Percentiles rank a stretch among this genome's conserved stretches.
Evolutionary conservation across 2,113 vertebrate genomes (phyloP).

Genomic region (Phyllopteryx taeniolatus): DNA sequence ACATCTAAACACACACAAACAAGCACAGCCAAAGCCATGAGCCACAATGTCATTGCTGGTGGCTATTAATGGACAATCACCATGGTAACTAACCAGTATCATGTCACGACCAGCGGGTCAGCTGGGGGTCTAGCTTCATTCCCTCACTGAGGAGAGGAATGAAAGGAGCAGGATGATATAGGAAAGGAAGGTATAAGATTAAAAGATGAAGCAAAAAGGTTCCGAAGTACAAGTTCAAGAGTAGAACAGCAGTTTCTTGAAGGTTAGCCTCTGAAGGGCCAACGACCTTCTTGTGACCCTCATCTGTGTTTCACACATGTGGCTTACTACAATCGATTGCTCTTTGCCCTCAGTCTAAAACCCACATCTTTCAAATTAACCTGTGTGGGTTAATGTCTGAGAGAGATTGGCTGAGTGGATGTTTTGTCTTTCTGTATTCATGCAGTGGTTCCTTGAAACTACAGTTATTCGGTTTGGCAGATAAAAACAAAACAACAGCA

Average conservation of each 20-base stretch:
- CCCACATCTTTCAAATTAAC: slow-evolving; percentile 5
- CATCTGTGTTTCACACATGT: slow-evolving; percentile 30
- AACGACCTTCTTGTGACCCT: slow-evolving; percentile 14
- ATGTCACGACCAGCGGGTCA: slow-evolving; percentile 67
- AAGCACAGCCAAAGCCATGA: slow-evolving; percentile 16
- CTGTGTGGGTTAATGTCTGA: neutral
- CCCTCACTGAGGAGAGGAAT: slow-evolving; percentile 7
- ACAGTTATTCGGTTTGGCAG: neutral
- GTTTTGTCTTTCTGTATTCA: neutral
- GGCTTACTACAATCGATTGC: slow-evolving; percentile 15
- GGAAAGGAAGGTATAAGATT: slow-evolving; percentile 11
- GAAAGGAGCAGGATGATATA: slow-evolving; percentile 6
- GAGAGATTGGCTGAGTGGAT: neutral
- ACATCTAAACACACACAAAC: slow-evolving; percentile 7
- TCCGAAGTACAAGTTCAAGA: slow-evolving; percentile 9
- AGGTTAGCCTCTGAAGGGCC: slow-evolving; percentile 15
- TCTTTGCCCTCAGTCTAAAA: slow-evolving; percentile 18
- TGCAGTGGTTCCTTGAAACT: neutral
- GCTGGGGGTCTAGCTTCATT: slow-evolving; percentile 56
- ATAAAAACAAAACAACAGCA: neutral
- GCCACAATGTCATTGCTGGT: slow-evolving; percentile 50
- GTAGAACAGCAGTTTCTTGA: slow-evolving; percentile 17
- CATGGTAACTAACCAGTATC: slow-evolving; percentile 73
- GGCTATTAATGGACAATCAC: slow-evolving; percentile 72
- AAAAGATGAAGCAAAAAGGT: slow-evolving; percentile 16